Percentiles rank a stretch among this genome's conserved stretches.
Conservation (phyloP, 2,888 invertebrate species). For the Heteromurus nitidus region DNA sequence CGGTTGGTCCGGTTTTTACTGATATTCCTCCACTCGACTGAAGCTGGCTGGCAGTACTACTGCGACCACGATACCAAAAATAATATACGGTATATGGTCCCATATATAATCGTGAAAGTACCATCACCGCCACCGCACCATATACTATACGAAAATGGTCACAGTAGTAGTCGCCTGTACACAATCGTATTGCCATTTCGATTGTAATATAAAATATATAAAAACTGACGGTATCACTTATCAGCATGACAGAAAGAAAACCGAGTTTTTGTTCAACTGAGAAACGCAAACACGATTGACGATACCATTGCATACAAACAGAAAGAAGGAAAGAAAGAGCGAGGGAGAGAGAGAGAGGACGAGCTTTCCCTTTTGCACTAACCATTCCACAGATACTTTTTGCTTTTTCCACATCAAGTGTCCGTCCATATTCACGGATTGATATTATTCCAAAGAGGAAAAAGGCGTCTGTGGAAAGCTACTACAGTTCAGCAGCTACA, state of each 20-base stretch:
- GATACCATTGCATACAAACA: not conserved
- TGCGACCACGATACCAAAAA: conserved; percentile 12
- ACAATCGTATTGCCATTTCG: not conserved
- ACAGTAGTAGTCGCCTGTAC: too few relatives aligned
- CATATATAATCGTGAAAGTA: too few relatives aligned
- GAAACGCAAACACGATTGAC: conserved; percentile 8
- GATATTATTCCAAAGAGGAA: not conserved
- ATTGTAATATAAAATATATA: conserved; percentile 32
- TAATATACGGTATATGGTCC: too few relatives aligned
- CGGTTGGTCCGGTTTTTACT: conserved; percentile 38
- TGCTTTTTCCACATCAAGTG: not conserved
- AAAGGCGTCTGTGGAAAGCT: not conserved
- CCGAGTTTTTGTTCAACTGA: conserved; percentile 1
- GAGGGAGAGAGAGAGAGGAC: too few relatives aligned
- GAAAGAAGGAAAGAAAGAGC: not conserved
- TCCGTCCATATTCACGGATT: conserved; percentile 12
- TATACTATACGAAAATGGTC: too few relatives aligned
- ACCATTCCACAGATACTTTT: not conserved
- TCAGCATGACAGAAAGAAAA: conserved; percentile 16
- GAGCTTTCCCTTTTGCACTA: too few relatives aligned
- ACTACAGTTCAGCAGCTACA: too few relatives aligned
- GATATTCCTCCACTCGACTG: conserved; percentile 25
- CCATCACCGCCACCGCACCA: not conserved
- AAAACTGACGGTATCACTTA: conserved; percentile 37
- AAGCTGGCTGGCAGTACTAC: too few relatives aligned